Conservation (phyloP, 1,140 invertebrate genomes). For the Andrena cerasifolii region DNA sequence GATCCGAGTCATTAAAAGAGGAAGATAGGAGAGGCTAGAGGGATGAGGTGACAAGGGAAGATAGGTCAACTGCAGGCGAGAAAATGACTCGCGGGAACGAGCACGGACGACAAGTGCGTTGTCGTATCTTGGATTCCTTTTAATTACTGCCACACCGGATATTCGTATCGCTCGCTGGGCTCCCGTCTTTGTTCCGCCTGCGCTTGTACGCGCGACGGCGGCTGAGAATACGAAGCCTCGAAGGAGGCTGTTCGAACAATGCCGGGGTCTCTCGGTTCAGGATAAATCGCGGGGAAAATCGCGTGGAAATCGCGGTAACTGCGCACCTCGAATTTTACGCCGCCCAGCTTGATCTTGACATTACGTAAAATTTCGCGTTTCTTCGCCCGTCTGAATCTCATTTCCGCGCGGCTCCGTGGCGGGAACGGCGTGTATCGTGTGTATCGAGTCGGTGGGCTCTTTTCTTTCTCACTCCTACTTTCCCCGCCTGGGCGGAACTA, state of each 20-base stretch:
- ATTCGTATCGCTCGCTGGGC: conserved; percentile 38
- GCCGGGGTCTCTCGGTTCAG: not conserved
- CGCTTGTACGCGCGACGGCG: not conserved
- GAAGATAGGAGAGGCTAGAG: not conserved
- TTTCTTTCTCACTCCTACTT: too few species aligned
- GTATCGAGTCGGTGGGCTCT: not conserved
- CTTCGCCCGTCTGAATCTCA: conserved; percentile 17
- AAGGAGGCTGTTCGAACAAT: conserved; percentile 18
- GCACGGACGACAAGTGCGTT: conserved; percentile 33
- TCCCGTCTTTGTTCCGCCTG: conserved; percentile 21
- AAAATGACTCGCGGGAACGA: conserved; percentile 42
- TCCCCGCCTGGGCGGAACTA: conserved; percentile 37
- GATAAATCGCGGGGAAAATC: conserved; percentile 24
- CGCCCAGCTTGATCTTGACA: not conserved
- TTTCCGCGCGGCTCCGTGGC: not conserved
- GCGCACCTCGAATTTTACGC: conserved; percentile 12
- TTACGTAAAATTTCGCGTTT: conserved; percentile 15
- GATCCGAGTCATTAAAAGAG: conserved; percentile 22
- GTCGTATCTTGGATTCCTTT: conserved; percentile 44
- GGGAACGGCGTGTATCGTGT: not conserved
- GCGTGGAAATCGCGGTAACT: not conserved
- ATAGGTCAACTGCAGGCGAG: conserved; percentile 49
- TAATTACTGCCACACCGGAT: conserved; percentile 46
- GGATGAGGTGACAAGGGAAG: conserved; percentile 18
- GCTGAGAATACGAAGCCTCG: not conserved